Conservation (phyloP, 2,888 invertebrate genomes). For the Drosophila austrosaltans region DNA sequence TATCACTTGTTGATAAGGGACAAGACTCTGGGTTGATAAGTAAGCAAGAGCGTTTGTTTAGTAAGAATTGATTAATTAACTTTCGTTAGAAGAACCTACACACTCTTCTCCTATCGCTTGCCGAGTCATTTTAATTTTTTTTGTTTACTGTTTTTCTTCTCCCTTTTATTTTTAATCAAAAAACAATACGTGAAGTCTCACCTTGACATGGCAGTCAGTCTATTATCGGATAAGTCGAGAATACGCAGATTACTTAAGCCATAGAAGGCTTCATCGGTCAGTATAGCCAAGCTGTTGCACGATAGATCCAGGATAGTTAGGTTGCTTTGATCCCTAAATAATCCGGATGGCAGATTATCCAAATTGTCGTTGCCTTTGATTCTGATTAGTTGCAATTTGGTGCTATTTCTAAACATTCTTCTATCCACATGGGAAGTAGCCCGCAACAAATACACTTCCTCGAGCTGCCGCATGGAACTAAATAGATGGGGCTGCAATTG, state of each 20-base stretch:
- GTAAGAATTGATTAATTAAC: constrained; percentile 6
- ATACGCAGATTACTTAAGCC: constrained; percentile 85
- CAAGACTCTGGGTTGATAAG: neutral
- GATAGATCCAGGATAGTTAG: constrained; percentile 82
- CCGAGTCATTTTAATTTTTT: neutral
- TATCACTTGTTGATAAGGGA: neutral
- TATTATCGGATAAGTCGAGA: constrained; percentile 87
- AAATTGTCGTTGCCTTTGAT: constrained; percentile 54
- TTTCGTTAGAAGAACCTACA: neutral
- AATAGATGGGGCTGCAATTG: constrained; percentile 83
- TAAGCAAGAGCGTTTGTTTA: neutral
- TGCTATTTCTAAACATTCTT: constrained; percentile 86
- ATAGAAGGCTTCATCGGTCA: constrained; percentile 57
- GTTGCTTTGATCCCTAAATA: constrained; percentile 57
- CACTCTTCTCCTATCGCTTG: neutral
- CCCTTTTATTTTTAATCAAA: constrained; percentile 36
- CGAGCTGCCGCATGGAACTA: constrained; percentile 85
- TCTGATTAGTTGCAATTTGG: constrained; percentile 85
- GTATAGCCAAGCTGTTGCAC: constrained; percentile 25
- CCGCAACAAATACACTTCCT: constrained; percentile 86
- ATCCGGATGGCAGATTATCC: constrained; percentile 39
- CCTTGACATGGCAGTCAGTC: constrained; percentile 85
- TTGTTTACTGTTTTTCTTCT: constrained; percentile 34
- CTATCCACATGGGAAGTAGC: constrained; percentile 85
- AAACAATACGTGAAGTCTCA: constrained; percentile 78